These are phyloP conservation scores for Lophotis ruficrista DNA, from an alignment of 2,113 vertebrate species.

Conservation along the genomic window DNA sequence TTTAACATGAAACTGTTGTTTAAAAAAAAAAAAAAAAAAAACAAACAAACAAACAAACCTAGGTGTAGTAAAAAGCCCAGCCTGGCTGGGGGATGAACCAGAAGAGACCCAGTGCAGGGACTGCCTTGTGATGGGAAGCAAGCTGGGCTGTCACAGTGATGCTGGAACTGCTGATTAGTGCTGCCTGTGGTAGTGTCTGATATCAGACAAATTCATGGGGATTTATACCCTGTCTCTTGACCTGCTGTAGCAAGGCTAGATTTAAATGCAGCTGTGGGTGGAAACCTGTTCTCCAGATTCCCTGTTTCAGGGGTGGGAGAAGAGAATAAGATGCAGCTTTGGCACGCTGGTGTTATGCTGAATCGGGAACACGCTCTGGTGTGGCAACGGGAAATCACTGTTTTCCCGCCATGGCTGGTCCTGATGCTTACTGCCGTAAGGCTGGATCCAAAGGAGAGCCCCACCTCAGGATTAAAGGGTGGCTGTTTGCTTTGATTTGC, in stretches of 20 bases:
- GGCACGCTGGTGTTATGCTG: background rate
- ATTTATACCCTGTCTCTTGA: background rate
- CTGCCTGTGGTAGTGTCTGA: background rate
- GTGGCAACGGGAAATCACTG: background rate
- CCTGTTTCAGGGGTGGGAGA: background rate
- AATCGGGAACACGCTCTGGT: conserved; percentile 23
- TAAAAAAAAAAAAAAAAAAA: background rate
- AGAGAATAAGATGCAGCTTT: background rate
- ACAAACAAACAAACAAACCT: too few species aligned
- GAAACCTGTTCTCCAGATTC: background rate
- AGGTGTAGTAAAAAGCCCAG: background rate
- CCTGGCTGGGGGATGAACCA: background rate
- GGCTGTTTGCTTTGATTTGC: background rate
- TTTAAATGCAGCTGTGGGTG: background rate
- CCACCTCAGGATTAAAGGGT: background rate
- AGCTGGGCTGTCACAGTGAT: background rate
- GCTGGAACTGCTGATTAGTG: background rate
- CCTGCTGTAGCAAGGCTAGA: background rate
- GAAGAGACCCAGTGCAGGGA: accelerated
- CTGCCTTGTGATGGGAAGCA: background rate
- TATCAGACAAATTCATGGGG: background rate
- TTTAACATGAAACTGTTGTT: background rate
- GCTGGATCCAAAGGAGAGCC: background rate
- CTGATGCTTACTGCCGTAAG: background rate
- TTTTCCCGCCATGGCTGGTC: background rate